Evolutionary conservation across 2,797 vertebrate genomes (phyloP).

Genomic region (Brachyalestes nurse): DNA sequence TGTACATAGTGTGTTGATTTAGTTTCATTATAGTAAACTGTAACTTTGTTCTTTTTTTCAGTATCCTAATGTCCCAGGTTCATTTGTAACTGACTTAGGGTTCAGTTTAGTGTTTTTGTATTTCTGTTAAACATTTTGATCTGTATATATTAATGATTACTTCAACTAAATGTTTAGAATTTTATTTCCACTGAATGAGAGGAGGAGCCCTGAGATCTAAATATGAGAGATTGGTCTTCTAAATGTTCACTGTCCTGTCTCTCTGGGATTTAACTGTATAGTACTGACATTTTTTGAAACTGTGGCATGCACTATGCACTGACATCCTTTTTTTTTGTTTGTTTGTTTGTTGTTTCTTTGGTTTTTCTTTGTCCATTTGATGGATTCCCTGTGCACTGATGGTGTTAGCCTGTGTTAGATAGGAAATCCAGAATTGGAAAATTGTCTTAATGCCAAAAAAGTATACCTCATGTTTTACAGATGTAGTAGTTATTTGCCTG

Average conservation of each 20-base stretch:
- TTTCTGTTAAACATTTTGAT: slow-evolving; percentile 45
- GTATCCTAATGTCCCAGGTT: background rate
- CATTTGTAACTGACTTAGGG: slow-evolving; percentile 12
- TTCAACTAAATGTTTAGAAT: slow-evolving; percentile 13
- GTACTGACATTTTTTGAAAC: slow-evolving; percentile 20
- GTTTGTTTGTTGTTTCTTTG: slow-evolving; percentile 1
- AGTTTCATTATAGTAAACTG: slow-evolving; percentile 51
- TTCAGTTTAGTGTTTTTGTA: slow-evolving; percentile 12
- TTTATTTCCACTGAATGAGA: slow-evolving; percentile 1
- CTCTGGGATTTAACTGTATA: slow-evolving; percentile 23
- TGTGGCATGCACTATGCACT: slow-evolving; percentile 57
- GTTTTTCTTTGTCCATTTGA: slow-evolving; percentile 18
- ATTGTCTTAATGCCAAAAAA: slow-evolving; percentile 71
- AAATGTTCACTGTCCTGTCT: slow-evolving; percentile 1
- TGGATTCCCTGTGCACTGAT: slow-evolving; percentile 9
- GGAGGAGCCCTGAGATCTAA: background rate
- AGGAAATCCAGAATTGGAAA: slow-evolving; percentile 58
- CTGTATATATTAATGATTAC: slow-evolving; percentile 52
- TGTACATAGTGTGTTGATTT: slow-evolving; percentile 54
- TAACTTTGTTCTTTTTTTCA: slow-evolving; percentile 12
- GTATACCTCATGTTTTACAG: slow-evolving; percentile 81
- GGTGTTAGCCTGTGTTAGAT: slow-evolving; percentile 36
- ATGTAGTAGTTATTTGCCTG: slow-evolving; percentile 62
- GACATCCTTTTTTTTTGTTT: slow-evolving; percentile 37
- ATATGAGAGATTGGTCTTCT: slow-evolving; percentile 30